Conservation (phyloP, 2,888 invertebrate genomes). For the Antheraea yamamai region DNA sequence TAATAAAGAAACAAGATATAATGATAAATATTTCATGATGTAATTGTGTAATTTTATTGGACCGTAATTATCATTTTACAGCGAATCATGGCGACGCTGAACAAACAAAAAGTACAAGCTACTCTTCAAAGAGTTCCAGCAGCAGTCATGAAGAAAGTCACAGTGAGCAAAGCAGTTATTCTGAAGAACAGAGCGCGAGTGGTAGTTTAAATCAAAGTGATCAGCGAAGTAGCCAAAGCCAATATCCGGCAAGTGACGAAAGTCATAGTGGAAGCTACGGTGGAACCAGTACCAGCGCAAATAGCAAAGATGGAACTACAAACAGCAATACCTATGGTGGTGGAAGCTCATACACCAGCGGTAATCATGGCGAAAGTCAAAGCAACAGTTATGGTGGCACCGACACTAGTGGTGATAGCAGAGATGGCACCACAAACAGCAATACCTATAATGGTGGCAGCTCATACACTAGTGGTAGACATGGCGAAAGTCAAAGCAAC, state of each 20-base stretch:
- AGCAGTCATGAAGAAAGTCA: slow-evolving; percentile 1
- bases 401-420: too few relatives aligned
- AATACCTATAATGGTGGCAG: neutral
- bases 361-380: neutral
- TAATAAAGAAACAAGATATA: too few relatives aligned
- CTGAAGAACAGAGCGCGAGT: neutral
- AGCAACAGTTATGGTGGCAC: neutral
- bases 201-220: too few relatives aligned
- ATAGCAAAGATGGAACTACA: neutral
- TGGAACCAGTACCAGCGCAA: neutral
- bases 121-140: neutral
- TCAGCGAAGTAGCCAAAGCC: neutral
- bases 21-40: neutral
- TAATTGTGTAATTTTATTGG: neutral
- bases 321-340: neutral
- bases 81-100: neutral
- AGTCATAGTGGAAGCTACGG: neutral
- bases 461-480: neutral
- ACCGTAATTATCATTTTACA: neutral
- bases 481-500: neutral
- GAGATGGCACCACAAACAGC: too few relatives aligned
- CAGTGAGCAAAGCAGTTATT: neutral
- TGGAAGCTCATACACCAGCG: neutral
- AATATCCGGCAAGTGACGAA: neutral
- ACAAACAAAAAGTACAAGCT: neutral